phyloP scores from a whole-genome alignment of 2,113 vertebrate species.

The Caranx melampygus region DNA sequence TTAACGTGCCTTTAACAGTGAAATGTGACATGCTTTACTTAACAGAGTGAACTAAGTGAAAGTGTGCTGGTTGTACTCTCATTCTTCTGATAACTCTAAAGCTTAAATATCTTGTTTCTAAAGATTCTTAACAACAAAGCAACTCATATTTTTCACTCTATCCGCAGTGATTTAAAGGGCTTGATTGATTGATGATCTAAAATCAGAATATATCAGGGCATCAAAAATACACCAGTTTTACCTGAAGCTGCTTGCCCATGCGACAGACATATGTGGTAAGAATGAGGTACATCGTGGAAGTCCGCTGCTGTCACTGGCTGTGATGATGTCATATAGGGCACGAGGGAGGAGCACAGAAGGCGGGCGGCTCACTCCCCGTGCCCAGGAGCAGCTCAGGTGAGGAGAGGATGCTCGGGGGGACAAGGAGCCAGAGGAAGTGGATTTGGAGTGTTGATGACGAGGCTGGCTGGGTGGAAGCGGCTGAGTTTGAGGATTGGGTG shows the following conservation, averaged over 20 bases:
- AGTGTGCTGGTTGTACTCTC: no score
- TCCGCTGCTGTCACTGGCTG: slow-evolving; percentile 90
- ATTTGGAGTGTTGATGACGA: slow-evolving; percentile 75
- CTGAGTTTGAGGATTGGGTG: slow-evolving; percentile 36
- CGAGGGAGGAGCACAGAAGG: slow-evolving; percentile 94
- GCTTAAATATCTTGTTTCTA: no score
- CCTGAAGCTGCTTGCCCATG: slow-evolving; percentile 95
- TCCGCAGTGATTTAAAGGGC: no score
- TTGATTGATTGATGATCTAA: no score
- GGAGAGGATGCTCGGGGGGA: slow-evolving; percentile 81
- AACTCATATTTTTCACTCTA: no score
- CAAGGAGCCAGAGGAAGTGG: slow-evolving; percentile 82
- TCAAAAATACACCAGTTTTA: slow-evolving; percentile 19
- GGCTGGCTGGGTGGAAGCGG: slow-evolving; percentile 3
- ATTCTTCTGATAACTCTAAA: no score
- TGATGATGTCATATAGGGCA: slow-evolving; percentile 90
- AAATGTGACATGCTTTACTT: not conserved
- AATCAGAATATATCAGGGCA: no score
- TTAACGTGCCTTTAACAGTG: not conserved
- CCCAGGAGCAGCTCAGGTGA: slow-evolving; percentile 87
- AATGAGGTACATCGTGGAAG: slow-evolving; percentile 95
- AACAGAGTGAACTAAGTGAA: not conserved
- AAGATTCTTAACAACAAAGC: no score
- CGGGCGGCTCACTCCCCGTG: slow-evolving; percentile 87
- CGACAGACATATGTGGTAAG: slow-evolving; percentile 91